Percentiles rank a stretch among this genome's conserved stretches.
Evolutionary conservation across 2,888 invertebrate species (phyloP).

Genomic region (Adelognathus sp.): DNA sequence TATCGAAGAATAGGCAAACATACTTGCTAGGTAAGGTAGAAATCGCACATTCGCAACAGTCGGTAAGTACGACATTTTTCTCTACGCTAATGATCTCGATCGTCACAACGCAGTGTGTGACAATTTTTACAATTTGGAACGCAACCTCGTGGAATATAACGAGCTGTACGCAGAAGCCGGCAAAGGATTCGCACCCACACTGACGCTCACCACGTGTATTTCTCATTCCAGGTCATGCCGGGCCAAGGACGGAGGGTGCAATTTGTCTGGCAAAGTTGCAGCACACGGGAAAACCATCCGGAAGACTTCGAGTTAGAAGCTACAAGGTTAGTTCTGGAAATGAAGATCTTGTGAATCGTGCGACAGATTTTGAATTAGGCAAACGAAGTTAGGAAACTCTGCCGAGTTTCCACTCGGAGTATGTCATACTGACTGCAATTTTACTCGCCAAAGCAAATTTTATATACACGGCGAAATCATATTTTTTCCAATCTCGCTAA

Average conservation of each 20-base stretch:
- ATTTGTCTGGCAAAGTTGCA: constrained; percentile 9
- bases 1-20: no score
- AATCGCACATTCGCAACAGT: no score
- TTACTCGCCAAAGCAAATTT: background rate
- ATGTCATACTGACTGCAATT: no score
- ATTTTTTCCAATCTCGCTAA: background rate
- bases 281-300: background rate
- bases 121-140: constrained; percentile 60
- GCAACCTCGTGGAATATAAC: no score
- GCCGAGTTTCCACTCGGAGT: no score
- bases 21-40: no score
- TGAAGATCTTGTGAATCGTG: background rate
- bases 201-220: background rate
- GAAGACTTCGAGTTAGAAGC: background rate
- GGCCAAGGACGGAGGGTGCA: background rate
- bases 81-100: no score
- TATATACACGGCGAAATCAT: background rate
- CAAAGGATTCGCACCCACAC: background rate
- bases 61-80: no score
- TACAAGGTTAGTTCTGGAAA: background rate
- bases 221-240: background rate
- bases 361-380: constrained; percentile 9
- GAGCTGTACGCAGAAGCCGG: constrained; percentile 48
- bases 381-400: constrained; percentile 24
- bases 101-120: no score